Percentiles rank a stretch among this genome's conserved stretches.
Evolutionary conservation across 2,888 invertebrate species (phyloP).

Genomic region (Ormyrus labotus): DNA sequence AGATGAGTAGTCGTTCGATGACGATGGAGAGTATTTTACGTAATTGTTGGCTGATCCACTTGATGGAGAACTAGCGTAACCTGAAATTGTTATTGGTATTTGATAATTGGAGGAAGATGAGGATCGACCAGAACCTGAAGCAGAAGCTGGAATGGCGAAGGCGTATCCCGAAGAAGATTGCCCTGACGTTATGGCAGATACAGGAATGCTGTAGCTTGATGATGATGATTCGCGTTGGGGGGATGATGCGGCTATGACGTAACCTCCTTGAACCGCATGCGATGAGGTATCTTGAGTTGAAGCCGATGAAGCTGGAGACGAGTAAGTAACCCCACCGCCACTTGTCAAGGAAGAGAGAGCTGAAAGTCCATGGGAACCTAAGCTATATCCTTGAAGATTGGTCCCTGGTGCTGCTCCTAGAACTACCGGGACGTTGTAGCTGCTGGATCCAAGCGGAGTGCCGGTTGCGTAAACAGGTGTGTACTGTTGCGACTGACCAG

Average conservation of each 20-base stretch:
- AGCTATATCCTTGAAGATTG: slow-evolving; percentile 23
- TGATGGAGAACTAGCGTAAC: slow-evolving; percentile 55
- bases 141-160: slow-evolving; percentile 46
- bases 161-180: slow-evolving; percentile 59
- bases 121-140: slow-evolving; percentile 62
- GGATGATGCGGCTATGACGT: slow-evolving; percentile 59
- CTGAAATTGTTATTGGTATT: slow-evolving; percentile 63
- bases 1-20: slow-evolving; percentile 63
- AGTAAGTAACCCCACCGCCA: slow-evolving; percentile 55
- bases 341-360: slow-evolving; percentile 57
- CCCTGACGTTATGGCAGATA: slow-evolving; percentile 56
- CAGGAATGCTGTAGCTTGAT: slow-evolving; percentile 60
- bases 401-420: slow-evolving; percentile 32
- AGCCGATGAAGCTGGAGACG: slow-evolving; percentile 56
- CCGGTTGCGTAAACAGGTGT: slow-evolving; percentile 51
- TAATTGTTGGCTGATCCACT: slow-evolving; percentile 53
- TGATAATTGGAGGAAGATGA: slow-evolving; percentile 66
- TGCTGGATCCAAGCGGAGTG: slow-evolving; percentile 26
- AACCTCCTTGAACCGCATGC: slow-evolving; percentile 62
- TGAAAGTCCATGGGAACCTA: slow-evolving; percentile 58
- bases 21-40: slow-evolving; percentile 63
- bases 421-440: slow-evolving; percentile 27
- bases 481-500: slow-evolving; percentile 32
- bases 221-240: slow-evolving; percentile 50
- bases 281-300: slow-evolving; percentile 57